Percentiles rank a stretch among this genome's conserved stretches.
These are phyloP conservation scores for Edolisoma coerulescens DNA, from an alignment of 2,113 vertebrate species.

Conservation along the genomic window DNA sequence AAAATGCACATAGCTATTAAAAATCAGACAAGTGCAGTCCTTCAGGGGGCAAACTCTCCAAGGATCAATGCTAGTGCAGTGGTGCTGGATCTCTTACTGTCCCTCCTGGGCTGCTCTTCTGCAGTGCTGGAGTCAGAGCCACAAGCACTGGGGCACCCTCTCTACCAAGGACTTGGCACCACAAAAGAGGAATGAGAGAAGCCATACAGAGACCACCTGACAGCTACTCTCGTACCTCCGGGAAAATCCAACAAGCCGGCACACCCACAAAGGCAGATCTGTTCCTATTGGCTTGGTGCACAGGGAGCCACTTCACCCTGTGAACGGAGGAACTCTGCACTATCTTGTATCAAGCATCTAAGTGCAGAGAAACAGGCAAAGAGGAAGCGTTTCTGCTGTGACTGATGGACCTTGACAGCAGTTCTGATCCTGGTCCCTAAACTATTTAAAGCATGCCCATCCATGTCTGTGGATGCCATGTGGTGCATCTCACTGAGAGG, in stretches of 20 bases:
- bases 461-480: neutral
- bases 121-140: fast-evolving
- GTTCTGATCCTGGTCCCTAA: neutral
- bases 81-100: neutral
- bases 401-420: neutral
- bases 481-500: neutral
- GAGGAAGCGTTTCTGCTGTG: neutral
- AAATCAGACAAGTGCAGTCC: neutral
- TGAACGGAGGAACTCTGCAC: fast-evolving
- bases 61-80: no score
- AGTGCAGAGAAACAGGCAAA: neutral
- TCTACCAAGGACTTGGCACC: neutral
- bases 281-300: neutral
- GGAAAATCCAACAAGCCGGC: neutral
- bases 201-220: neutral
- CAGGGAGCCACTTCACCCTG: neutral
- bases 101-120: neutral
- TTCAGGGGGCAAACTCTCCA: neutral
- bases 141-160: neutral
- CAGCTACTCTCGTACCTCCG: neutral
- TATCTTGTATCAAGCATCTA: fast-evolving
- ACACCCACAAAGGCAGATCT: neutral
- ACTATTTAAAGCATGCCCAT: neutral
- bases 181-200: neutral
- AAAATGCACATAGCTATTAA: neutral